Conservation (phyloP, 2,888 invertebrate genomes). For the Cremastobaeus sp. region DNA sequence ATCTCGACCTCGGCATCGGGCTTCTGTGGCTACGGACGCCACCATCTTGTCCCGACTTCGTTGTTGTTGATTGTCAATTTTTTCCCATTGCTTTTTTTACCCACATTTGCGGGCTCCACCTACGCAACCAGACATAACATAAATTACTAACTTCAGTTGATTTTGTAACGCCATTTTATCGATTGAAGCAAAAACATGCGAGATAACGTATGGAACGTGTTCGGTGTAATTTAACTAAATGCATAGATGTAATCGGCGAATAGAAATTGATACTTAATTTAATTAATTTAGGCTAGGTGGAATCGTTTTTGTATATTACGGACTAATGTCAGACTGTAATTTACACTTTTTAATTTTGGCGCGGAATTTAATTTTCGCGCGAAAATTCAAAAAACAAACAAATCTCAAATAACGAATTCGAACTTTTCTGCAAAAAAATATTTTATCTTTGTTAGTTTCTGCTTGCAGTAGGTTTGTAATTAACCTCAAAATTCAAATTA, state of each 20-base stretch:
- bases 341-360: too few species aligned
- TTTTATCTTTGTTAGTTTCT: too few species aligned
- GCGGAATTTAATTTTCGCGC: slow-evolving; percentile 1
- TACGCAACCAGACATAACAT: slow-evolving; percentile 55
- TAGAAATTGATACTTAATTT: not conserved
- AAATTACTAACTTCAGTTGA: slow-evolving; percentile 27
- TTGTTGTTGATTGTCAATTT: slow-evolving; percentile 70
- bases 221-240: not conserved
- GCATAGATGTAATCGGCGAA: not conserved
- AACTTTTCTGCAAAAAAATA: too few species aligned
- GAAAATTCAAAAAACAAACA: too few species aligned
- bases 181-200: slow-evolving; percentile 15
- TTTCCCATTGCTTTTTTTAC: slow-evolving; percentile 65
- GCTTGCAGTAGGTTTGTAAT: too few species aligned
- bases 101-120: slow-evolving; percentile 71
- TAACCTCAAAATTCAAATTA: too few species aligned
- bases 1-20: slow-evolving; percentile 63
- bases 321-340: too few species aligned
- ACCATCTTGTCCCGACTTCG: slow-evolving; percentile 64
- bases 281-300: not conserved
- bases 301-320: too few species aligned
- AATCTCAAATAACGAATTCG: too few species aligned
- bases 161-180: slow-evolving; percentile 23
- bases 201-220: slow-evolving; percentile 19
- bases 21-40: slow-evolving; percentile 56